phyloP scores from a whole-genome alignment of 2,113 vertebrate genomes.

The Austrofundulus limnaeus region DNA sequence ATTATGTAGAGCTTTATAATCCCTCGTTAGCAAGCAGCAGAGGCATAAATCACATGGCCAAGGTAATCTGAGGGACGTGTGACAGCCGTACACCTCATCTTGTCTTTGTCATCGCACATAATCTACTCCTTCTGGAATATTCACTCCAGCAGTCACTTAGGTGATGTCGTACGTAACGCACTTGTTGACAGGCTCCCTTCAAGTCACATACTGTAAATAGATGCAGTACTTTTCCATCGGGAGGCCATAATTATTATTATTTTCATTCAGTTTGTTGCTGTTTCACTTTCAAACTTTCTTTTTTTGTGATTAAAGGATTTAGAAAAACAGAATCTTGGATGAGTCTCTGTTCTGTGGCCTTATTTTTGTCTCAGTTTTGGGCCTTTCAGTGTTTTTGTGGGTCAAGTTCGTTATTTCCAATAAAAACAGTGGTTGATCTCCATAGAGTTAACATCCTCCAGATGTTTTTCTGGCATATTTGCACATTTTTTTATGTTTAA shows the following conservation, averaged over 20 bases:
- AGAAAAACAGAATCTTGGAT: slow-evolving; percentile 13
- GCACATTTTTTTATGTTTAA: neutral
- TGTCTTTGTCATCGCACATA: slow-evolving; percentile 67
- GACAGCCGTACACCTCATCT: slow-evolving; percentile 67
- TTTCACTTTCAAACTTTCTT: slow-evolving; percentile 8
- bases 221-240: neutral
- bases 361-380: slow-evolving; percentile 13
- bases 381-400: slow-evolving; percentile 1
- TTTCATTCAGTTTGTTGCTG: slow-evolving; percentile 11
- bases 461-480: neutral
- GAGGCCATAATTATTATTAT: slow-evolving; percentile 1
- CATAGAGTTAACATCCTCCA: neutral
- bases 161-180: slow-evolving; percentile 21
- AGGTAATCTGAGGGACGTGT: slow-evolving; percentile 64
- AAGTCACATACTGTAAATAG: slow-evolving; percentile 15
- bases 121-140: slow-evolving; percentile 61
- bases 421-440: slow-evolving; percentile 6
- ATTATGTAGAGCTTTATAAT: slow-evolving; percentile 75
- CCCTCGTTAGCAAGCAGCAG: slow-evolving; percentile 73
- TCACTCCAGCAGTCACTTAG: slow-evolving; percentile 30
- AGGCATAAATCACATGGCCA: slow-evolving; percentile 70
- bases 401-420: slow-evolving; percentile 21
- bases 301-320: slow-evolving; percentile 20
- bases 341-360: slow-evolving; percentile 14
- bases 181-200: slow-evolving; percentile 26